Percentiles rank a stretch among this genome's conserved stretches.
Conservation (phyloP, 2,797 vertebrate genomes). For the Lacerta viridis region DNA sequence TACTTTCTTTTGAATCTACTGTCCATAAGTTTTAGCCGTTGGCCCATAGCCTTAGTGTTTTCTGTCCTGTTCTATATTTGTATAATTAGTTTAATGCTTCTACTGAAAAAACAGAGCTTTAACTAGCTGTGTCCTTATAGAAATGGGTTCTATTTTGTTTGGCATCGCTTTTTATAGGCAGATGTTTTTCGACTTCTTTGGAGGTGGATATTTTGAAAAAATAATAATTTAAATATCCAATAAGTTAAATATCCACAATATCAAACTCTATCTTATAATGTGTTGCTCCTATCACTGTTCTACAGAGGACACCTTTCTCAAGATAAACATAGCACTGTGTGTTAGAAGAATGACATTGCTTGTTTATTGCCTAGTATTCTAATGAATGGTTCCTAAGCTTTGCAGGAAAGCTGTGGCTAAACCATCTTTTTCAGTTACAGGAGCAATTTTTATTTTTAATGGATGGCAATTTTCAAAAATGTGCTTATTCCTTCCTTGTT, state of each 20-base stretch:
- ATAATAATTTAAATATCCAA: too few species aligned
- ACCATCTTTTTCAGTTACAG: background rate
- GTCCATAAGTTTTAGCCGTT: background rate
- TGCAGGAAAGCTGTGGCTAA: background rate
- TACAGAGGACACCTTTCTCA: background rate
- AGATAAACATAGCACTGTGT: background rate
- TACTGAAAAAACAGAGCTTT: background rate
- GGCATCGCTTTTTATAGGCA: background rate
- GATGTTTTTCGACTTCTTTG: background rate
- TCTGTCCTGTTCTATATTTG: background rate
- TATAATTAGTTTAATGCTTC: background rate
- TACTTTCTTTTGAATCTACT: background rate
- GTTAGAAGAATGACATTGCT: background rate
- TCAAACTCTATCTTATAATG: background rate
- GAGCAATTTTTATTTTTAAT: background rate
- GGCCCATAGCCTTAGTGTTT: background rate
- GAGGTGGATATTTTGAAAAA: background rate
- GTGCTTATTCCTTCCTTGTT: background rate
- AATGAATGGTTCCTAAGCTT: background rate
- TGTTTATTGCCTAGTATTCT: background rate
- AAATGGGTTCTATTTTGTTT: background rate
- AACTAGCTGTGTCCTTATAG: background rate
- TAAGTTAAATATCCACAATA: background rate
- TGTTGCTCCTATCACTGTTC: background rate
- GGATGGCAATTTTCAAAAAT: background rate